Evolutionary conservation across 2,797 vertebrate species (phyloP), one percentile per base, ranked within the genome.

Genomic region (Ispidina picta): DNA sequence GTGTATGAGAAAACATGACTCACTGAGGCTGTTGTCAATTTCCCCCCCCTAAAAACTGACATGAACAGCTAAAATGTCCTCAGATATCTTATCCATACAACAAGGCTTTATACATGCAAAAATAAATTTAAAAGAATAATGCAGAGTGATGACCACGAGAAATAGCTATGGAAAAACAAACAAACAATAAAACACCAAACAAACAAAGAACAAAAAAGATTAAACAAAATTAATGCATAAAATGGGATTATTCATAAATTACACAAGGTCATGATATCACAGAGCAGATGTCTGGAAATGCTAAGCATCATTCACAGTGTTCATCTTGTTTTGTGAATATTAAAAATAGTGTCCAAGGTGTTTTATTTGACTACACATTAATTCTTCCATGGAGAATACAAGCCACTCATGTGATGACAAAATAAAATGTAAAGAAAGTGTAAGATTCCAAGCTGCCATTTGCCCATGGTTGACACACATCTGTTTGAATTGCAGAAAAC

Each of bases 1-100:
- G 48, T 77, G 54, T 70, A 28, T 69, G 21, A 87, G 59, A 94
- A 93, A 95, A 93, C 6, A 60, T 64, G 68, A 86, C 25, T 92
- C 44, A n/a, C 9, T 58, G 48, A 76, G 22, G 46, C 19, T 51
- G 39, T 37, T 74, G 83, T 14, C 26, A 16, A 59, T 89, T 92
- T 51, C 18, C 33, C 83, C 21, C 56, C 14, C 56, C 11, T 29
- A 13, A 28, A 35, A 44, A 17, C 2, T 12, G 58, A 23, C 5
- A 29, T 4, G 16, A 88, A 80, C 13, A 65, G 21, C 49, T 74
- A n/a, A 91, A 76, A 86, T 46, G 58, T 49, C 60, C 25, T 81
- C 29, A 62, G n/a, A 35, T 78, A n/a, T 75, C 44, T 77, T 86
- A 75, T 26, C 35, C 46, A 63, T 77, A 78, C 16, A 88, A 62